Conservation (phyloP, 2,113 vertebrate genomes). For the Ictidomys tridecemlineatus region DNA sequence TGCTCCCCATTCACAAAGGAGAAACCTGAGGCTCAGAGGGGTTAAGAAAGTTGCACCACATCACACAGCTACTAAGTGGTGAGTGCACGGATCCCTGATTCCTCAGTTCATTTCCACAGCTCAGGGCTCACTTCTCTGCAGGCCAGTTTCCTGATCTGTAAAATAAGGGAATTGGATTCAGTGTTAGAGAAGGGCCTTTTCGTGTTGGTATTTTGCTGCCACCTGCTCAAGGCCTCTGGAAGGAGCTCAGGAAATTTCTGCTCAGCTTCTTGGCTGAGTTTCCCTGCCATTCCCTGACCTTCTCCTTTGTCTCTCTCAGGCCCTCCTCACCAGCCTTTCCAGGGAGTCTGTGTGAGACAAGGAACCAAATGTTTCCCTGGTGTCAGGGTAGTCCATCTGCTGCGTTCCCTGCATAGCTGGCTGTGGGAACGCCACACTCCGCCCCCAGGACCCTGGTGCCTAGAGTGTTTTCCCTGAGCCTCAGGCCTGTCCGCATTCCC, state of each 20-base stretch:
- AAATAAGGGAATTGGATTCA: background rate
- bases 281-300: background rate
- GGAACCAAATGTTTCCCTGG: constrained; percentile 62
- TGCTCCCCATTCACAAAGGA: background rate
- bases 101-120: background rate
- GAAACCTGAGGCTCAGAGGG: constrained; percentile 7
- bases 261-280: constrained; percentile 30
- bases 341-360: constrained; percentile 7
- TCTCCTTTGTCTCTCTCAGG: background rate
- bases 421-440: constrained; percentile 24
- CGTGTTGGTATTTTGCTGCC: background rate
- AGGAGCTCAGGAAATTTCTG: constrained; percentile 48
- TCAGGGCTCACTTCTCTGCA: background rate
- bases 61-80: background rate
- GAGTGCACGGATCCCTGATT: background rate
- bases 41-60: background rate
- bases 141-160: background rate
- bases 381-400: constrained; percentile 66
- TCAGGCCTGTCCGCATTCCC: background rate
- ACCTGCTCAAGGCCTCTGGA: constrained; percentile 34
- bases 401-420: constrained; percentile 44
- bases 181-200: background rate
- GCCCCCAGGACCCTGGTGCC: background rate
- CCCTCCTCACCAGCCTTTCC: constrained; percentile 2
- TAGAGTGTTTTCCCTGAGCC: background rate